A percentile compares a stretch with the other conserved stretches of the same genome.
Conservation (phyloP, 2,797 vertebrate species). For the Sebastes ruberrimus region DNA sequence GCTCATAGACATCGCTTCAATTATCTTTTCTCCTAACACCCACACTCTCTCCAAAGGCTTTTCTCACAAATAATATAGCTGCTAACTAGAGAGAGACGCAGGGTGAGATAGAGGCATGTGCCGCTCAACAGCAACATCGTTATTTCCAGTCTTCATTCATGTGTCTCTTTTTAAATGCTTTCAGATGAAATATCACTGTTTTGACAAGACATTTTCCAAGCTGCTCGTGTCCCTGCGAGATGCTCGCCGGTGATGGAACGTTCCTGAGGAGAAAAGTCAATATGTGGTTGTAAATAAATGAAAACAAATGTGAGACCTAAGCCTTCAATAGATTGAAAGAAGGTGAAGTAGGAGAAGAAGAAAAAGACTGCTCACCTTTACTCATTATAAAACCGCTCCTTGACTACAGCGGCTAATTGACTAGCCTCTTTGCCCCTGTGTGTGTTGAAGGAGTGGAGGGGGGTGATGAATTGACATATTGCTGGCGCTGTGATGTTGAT, state of each 20-base stretch:
- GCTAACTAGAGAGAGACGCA: slow-evolving; percentile 68
- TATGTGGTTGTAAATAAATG: slow-evolving; percentile 74
- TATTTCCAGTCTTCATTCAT: slow-evolving; percentile 63
- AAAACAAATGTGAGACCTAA: slow-evolving; percentile 71
- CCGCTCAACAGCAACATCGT: slow-evolving; percentile 37
- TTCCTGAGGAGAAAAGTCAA: slow-evolving; percentile 72
- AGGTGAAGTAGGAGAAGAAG: slow-evolving; percentile 12
- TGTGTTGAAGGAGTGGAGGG: slow-evolving; percentile 14
- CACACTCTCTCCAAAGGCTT: slow-evolving; percentile 68
- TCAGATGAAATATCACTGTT: slow-evolving; percentile 72
- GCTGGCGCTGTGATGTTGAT: slow-evolving; percentile 72
- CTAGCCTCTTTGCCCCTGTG: slow-evolving; percentile 32
- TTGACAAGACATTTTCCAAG: slow-evolving; percentile 71
- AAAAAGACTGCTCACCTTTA: slow-evolving; percentile 42
- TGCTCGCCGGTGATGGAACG: slow-evolving; percentile 57
- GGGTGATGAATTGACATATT: slow-evolving; percentile 77
- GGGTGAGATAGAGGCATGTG: slow-evolving; percentile 44
- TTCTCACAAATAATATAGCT: slow-evolving; percentile 70
- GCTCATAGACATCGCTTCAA: slow-evolving; percentile 73
- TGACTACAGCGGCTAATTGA: slow-evolving; percentile 63
- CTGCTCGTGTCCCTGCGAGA: slow-evolving; percentile 53
- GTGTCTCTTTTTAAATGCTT: slow-evolving; percentile 61
- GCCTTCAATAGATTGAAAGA: slow-evolving; percentile 43
- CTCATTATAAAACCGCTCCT: slow-evolving; percentile 59
- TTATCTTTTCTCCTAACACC: slow-evolving; percentile 75